Base-by-base conservation (phyloP, 1,140 invertebrate genomes). In the Gonatopus flavifemur region DNA sequence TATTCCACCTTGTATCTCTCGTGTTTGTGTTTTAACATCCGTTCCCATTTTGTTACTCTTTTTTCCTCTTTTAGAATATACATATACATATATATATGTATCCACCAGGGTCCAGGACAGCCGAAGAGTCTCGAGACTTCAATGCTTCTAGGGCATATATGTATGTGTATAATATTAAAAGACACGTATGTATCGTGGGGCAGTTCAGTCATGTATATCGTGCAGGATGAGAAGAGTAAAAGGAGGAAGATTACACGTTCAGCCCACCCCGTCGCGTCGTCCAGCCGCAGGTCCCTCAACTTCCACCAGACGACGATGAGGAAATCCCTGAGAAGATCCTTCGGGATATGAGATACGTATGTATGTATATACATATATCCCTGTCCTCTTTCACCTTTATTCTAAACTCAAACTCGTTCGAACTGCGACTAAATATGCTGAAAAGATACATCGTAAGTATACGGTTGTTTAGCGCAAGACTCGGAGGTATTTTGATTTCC, bases 111-210 rank as follows among this genome's bases (percentile, higher is more conserved):
- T 64, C 64, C 55, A 60, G 55, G 51, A 66, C 67, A 55, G 66
- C 58, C n/a, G n/a, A n/a, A n/a, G n/a, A n/a, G n/a, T n/a, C 56
- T 55, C 55, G 58, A 57, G 58, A 66, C 60, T 64, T 60, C 62
- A 70, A 69, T 73, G 67, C 59, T 69, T 68, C 62, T 57, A 56
- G 64, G 57, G 59, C 61, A 66, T 64, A 48, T 43, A 50, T 33
- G 46, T 16, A 16, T 7, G 16, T 7, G 19, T 1, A 19, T 36
- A 36, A n/a, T n/a, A n/a, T n/a, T n/a, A n/a, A n/a, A n/a, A n/a
- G 15, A 10, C 8, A 36, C 13, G 15, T 10, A 36, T 10, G 15
- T 3, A 8, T 13, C 31, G 16, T 15, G 31, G 16, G 16, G 31
- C n/a, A 13, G 31, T 13, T 32, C 31, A 32, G 31, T 32, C 31